phyloP scores from a whole-genome alignment of 2,888 invertebrate genomes.

The Synanthedon vespiformis region DNA sequence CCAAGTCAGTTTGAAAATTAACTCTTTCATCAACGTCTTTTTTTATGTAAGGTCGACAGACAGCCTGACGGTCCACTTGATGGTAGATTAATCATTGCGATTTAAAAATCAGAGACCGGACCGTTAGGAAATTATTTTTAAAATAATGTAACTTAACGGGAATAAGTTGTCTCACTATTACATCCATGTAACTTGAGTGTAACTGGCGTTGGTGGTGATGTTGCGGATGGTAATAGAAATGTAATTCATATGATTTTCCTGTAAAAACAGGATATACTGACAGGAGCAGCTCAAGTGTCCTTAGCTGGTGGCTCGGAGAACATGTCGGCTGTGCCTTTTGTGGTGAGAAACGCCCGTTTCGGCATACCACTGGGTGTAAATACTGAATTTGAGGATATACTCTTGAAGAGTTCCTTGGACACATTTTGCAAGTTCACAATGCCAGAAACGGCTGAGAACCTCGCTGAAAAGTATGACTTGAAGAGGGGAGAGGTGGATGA shows the following conservation, averaged over 20 bases:
- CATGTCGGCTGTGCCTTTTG: conserved; percentile 92
- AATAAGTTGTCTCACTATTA: no score
- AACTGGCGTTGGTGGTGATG: no score
- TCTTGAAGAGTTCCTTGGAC: conserved; percentile 70
- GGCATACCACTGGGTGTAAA: conserved; percentile 85
- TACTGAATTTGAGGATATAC: conserved; percentile 81
- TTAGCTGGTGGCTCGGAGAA: conserved; percentile 93
- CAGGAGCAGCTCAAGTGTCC: conserved; percentile 84
- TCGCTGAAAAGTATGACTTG: conserved; percentile 80
- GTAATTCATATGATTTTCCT: no score
- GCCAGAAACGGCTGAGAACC: conserved; percentile 89
- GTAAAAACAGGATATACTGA: conserved; percentile 87
- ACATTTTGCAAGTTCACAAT: conserved; percentile 86
- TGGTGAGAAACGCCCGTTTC: conserved; percentile 87
- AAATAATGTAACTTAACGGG: no score
- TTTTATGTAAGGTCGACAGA: no score
- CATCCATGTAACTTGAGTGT: no score
- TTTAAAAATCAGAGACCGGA: no score
- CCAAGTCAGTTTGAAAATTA: conserved; percentile 70
- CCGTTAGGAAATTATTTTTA: no score
- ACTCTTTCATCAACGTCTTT: no score
- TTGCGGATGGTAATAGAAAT: background rate
- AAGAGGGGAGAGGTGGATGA: conserved; percentile 83
- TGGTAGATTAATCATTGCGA: no score
- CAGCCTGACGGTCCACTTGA: no score